These are phyloP conservation scores for Latheticus oryzae DNA, from an alignment of 2,888 invertebrate species.

Conservation along the genomic window DNA sequence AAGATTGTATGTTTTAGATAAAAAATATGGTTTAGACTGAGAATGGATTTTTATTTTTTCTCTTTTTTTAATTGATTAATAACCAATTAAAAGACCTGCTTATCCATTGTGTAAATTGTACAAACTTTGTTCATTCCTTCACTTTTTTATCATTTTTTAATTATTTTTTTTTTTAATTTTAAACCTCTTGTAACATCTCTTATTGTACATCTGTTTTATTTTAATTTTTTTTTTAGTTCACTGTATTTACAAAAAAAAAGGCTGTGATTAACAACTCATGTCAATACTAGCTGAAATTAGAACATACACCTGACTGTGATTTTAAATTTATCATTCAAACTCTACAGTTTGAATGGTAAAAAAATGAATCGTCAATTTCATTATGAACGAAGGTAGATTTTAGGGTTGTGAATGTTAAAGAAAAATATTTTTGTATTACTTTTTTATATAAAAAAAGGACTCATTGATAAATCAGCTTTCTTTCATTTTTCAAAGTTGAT, in stretches of 20 bases:
- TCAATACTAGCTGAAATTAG: conserved; percentile 22
- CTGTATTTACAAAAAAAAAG: conserved; percentile 27
- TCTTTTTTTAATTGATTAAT: conserved; percentile 27
- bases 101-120: conserved; percentile 32
- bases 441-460: conserved; percentile 21
- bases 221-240: conserved; percentile 27
- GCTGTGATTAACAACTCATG: conserved; percentile 28
- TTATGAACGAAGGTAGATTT: conserved; percentile 22
- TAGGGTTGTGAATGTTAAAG: conserved; percentile 23
- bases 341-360: conserved; percentile 24
- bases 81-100: conserved; percentile 20
- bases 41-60: conserved; percentile 53
- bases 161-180: conserved; percentile 20
- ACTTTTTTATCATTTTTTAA: conserved; percentile 21
- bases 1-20: conserved; percentile 60
- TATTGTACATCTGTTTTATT: conserved; percentile 25
- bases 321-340: conserved; percentile 30
- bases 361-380: conserved; percentile 4
- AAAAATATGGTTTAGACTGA: conserved; percentile 54
- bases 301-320: conserved; percentile 16
- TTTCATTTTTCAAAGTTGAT: conserved; percentile 14
- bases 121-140: conserved; percentile 20
- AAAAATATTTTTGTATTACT: conserved; percentile 29
- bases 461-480: conserved; percentile 29
- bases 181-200: conserved; percentile 30